These are phyloP conservation scores for Diglossa cyanea DNA, from an alignment of 2,797 vertebrate genomes.

Conservation along the genomic window DNA sequence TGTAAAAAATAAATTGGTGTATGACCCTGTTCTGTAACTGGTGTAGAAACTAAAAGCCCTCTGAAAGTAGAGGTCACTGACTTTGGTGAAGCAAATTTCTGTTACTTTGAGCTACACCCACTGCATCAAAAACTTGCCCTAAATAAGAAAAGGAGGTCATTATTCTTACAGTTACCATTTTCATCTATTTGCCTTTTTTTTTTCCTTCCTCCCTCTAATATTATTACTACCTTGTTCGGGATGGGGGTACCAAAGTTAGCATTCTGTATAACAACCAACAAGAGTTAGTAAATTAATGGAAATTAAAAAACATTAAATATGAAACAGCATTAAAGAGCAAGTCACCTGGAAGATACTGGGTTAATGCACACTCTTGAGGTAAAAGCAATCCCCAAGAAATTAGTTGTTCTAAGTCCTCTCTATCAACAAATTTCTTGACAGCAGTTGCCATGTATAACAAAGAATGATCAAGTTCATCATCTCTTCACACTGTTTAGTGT, in stretches of 20 bases:
- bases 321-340: neutral
- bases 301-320: neutral
- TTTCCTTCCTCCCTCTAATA: neutral
- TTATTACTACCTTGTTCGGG: neutral
- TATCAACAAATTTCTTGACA: neutral
- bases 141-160: neutral
- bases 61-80: neutral
- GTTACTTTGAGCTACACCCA: neutral
- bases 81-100: neutral
- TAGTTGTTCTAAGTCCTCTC: neutral
- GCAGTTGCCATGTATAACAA: neutral
- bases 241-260: neutral
- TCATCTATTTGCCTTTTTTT: neutral
- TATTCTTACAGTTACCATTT: neutral
- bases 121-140: neutral
- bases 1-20: accelerated
- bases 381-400: neutral
- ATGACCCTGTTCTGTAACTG: neutral
- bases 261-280: accelerated
- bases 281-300: neutral
- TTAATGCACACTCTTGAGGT: neutral
- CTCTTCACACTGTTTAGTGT: neutral
- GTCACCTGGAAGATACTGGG: neutral
- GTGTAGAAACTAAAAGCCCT: neutral
- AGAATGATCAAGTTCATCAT: neutral